These are phyloP conservation scores for Machimus rusticus DNA, from an alignment of 2,888 invertebrate species.

Conservation along the genomic window DNA sequence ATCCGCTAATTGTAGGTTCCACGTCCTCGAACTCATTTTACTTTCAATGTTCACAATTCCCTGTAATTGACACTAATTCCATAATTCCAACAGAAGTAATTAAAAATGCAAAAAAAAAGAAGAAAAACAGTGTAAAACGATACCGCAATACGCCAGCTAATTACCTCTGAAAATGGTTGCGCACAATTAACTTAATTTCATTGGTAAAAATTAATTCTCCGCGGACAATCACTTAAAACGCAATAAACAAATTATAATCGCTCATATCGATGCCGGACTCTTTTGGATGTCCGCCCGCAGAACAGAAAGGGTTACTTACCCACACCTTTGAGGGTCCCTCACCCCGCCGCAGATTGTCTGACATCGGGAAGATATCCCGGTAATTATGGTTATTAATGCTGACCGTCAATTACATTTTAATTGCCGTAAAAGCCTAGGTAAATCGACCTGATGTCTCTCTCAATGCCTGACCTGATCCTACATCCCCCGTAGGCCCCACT, in stretches of 20 bases:
- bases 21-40: neutral
- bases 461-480: neutral
- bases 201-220: slow-evolving; percentile 3
- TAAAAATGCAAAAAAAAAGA: neutral
- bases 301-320: neutral
- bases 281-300: neutral
- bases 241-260: slow-evolving; percentile 53
- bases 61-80: neutral
- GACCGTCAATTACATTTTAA: slow-evolving; percentile 64
- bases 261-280: neutral
- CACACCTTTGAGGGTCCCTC: neutral
- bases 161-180: neutral
- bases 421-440: slow-evolving; percentile 59
- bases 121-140: neutral
- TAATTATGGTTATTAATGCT: slow-evolving; percentile 58
- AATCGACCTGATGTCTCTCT: slow-evolving; percentile 24
- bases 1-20: neutral
- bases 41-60: neutral
- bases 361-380: slow-evolving; percentile 42
- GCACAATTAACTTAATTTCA: slow-evolving; percentile 36
- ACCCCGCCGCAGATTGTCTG: neutral
- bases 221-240: slow-evolving; percentile 51
- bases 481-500: neutral
- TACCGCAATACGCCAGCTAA: neutral
- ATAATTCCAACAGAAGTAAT: neutral